Evolutionary conservation across 2,888 invertebrate genomes (phyloP).

Genomic region (Hypena proboscidalis): DNA sequence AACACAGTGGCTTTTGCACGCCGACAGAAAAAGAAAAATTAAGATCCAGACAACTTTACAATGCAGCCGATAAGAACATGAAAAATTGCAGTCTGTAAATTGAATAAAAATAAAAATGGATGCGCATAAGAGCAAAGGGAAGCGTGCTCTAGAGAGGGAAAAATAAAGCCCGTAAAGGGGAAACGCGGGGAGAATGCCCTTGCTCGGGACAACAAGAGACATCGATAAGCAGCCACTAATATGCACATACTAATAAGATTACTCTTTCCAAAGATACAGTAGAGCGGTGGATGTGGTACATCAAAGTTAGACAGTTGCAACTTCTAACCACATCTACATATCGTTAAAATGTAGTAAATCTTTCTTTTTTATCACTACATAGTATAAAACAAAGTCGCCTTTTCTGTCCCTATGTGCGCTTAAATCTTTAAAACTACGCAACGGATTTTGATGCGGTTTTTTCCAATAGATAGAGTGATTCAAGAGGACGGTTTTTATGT

Average conservation of each 20-base stretch:
- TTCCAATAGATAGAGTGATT: too few relatives aligned
- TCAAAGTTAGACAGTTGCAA: too few relatives aligned
- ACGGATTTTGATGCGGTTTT: too few relatives aligned
- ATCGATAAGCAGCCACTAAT: constrained; percentile 45
- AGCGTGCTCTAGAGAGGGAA: constrained; percentile 18
- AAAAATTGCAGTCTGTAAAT: constrained; percentile 25
- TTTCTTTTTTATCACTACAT: too few relatives aligned
- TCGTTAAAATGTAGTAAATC: too few relatives aligned
- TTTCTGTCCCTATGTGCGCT: too few relatives aligned
- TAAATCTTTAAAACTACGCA: too few relatives aligned
- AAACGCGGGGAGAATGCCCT: constrained; percentile 25
- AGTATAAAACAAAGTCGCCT: too few relatives aligned
- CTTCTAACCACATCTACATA: too few relatives aligned
- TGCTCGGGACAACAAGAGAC: constrained; percentile 31
- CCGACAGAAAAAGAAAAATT: constrained; percentile 7
- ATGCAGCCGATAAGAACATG: constrained; percentile 22
- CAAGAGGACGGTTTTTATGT: too few relatives aligned
- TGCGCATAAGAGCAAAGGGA: constrained; percentile 13
- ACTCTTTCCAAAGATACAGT: too few relatives aligned
- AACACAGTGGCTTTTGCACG: constrained; percentile 5
- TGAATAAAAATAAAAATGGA: constrained; percentile 33
- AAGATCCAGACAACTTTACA: constrained; percentile 14
- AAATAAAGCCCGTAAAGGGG: constrained; percentile 39
- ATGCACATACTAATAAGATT: constrained; percentile 46
- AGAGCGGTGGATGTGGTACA: too few relatives aligned